phyloP scores from a whole-genome alignment of 1,140 invertebrate genomes.

The Eumaeus atala region DNA sequence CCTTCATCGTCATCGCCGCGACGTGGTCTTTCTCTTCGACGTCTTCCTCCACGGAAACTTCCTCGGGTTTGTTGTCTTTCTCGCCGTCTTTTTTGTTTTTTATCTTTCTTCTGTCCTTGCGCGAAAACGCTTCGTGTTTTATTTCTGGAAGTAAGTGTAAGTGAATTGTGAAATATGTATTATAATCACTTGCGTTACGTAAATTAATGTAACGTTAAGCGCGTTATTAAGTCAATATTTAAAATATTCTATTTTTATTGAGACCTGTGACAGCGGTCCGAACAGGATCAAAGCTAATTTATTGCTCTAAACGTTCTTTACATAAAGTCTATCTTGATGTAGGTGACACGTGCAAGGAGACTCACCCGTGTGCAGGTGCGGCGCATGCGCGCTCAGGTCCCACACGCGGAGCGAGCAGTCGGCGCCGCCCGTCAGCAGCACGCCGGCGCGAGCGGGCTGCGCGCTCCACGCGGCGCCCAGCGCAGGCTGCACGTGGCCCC shows the following conservation, averaged over 20 bases:
- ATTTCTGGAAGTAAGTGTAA: constrained; percentile 28
- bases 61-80: constrained; percentile 18
- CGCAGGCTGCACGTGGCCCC: constrained; percentile 24
- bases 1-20: constrained; percentile 19
- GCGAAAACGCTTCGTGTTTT: constrained; percentile 18
- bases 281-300: too few relatives aligned
- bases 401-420: constrained; percentile 44
- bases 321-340: too few relatives aligned
- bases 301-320: too few relatives aligned
- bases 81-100: constrained; percentile 26
- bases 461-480: constrained; percentile 37
- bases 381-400: constrained; percentile 25
- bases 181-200: too few relatives aligned
- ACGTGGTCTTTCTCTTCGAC: constrained; percentile 14
- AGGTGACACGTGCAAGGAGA: too few relatives aligned
- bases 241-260: too few relatives aligned
- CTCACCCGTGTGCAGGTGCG: constrained; percentile 28
- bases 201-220: too few relatives aligned
- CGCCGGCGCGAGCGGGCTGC: constrained; percentile 21
- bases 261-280: too few relatives aligned
- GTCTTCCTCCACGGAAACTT: constrained; percentile 1
- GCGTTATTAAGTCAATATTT: too few relatives aligned
- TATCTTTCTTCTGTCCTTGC: constrained; percentile 28
- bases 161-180: too few relatives aligned
- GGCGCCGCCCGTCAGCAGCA: constrained; percentile 38